A percentile compares a stretch with the other conserved stretches of the same genome.
Conservation (phyloP, 2,797 vertebrate genomes). For the Aphelocoma californica region DNA sequence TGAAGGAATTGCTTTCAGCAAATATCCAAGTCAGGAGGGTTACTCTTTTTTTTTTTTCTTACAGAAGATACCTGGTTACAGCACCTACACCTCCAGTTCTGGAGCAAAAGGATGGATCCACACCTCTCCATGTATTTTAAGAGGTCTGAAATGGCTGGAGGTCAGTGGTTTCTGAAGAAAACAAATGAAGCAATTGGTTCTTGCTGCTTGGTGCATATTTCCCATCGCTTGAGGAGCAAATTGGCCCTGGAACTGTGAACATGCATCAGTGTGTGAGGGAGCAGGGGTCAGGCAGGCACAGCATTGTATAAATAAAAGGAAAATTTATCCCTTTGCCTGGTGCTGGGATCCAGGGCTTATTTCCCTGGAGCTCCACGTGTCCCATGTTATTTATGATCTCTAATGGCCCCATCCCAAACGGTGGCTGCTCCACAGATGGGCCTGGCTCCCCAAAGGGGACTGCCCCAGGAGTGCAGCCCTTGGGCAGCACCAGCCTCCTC, state of each 20-base stretch:
- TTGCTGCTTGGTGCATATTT: neutral
- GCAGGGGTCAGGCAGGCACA: slow-evolving; percentile 25
- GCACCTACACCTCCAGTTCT: neutral
- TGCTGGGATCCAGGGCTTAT: neutral
- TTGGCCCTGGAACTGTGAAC: neutral
- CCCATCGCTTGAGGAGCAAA: neutral
- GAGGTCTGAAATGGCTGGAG: neutral
- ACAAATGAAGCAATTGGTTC: neutral
- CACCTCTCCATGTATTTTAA: neutral
- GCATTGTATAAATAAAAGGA: slow-evolving; percentile 20
- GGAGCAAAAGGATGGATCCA: neutral
- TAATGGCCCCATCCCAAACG: slow-evolving; percentile 39
- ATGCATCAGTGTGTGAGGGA: neutral
- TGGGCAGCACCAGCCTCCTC: neutral
- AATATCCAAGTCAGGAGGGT: neutral
- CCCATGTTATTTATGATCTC: slow-evolving; percentile 52
- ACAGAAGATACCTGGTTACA: neutral
- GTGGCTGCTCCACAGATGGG: slow-evolving; percentile 33
- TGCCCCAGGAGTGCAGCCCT: neutral
- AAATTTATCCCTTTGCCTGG: neutral
- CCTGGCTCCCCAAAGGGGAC: neutral
- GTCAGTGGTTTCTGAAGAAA: neutral
- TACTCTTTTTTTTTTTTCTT: neutral
- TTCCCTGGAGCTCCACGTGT: slow-evolving; percentile 16
- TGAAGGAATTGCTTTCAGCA: neutral